phyloP scores from a whole-genome alignment of 2,797 vertebrate species.

The Sternarchorhynchus goeldii region DNA sequence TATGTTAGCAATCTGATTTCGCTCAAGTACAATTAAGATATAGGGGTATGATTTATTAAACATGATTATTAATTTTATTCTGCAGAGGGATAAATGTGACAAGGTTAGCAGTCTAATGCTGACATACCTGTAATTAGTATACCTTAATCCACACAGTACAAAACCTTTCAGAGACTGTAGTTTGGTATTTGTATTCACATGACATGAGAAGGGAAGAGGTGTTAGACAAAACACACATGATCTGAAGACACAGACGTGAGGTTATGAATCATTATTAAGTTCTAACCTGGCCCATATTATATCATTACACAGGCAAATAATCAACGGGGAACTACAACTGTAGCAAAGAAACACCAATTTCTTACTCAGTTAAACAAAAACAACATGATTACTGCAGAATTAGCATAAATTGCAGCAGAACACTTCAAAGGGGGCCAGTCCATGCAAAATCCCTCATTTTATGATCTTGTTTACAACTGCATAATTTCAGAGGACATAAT shows the following conservation, averaged over 20 bases:
- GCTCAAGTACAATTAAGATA: constrained; percentile 74
- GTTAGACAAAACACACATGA: constrained; percentile 20
- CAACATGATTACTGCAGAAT: constrained; percentile 38
- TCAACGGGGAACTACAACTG: not conserved
- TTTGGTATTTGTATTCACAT: constrained; percentile 64
- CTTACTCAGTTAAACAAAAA: constrained; percentile 1
- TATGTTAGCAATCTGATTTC: constrained; percentile 67
- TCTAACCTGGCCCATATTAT: constrained; percentile 24
- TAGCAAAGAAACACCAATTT: not conserved
- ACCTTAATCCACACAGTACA: constrained; percentile 73
- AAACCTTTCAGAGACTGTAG: constrained; percentile 67
- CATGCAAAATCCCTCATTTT: not conserved
- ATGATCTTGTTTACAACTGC: not conserved
- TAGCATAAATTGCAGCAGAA: constrained; percentile 58
- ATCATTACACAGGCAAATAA: constrained; percentile 24
- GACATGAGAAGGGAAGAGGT: constrained; percentile 20
- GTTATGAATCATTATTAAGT: constrained; percentile 48
- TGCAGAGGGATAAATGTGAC: constrained; percentile 68
- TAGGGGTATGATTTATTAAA: constrained; percentile 73
- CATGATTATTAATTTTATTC: constrained; percentile 66
- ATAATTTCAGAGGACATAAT: too few relatives aligned
- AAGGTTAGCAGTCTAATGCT: constrained; percentile 75
- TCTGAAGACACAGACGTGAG: constrained; percentile 44
- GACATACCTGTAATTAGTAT: constrained; percentile 73
- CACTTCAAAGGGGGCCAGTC: constrained; percentile 50